phyloP scores from a whole-genome alignment of 1,140 invertebrate species.

The Drosophila tani region DNA sequence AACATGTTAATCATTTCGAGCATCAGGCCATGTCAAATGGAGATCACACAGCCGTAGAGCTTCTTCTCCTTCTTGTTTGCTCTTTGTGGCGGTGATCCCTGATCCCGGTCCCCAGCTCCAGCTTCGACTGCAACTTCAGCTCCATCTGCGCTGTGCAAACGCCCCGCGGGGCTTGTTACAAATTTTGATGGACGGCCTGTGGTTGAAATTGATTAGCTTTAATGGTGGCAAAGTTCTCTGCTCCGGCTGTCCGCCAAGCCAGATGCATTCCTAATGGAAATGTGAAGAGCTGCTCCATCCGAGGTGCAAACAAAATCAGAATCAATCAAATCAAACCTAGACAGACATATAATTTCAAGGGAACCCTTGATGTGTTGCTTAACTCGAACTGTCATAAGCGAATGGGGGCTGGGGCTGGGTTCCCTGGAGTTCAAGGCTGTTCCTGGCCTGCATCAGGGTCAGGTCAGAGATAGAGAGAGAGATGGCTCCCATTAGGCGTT shows the following conservation, averaged over 20 bases:
- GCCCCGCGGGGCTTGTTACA: conserved; percentile 78
- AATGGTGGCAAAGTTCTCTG: conserved; percentile 71
- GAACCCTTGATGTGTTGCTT: conserved; percentile 24
- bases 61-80: conserved; percentile 31
- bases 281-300: conserved; percentile 13
- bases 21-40: conserved; percentile 66
- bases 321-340: conserved; percentile 58
- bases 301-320: conserved; percentile 41
- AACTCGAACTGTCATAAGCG: conserved; percentile 40
- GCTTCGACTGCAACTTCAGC: neutral
- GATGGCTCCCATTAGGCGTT: neutral
- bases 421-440: conserved; percentile 28
- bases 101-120: neutral
- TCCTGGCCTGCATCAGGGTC: neutral
- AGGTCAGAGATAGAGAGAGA: neutral
- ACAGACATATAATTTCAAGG: conserved; percentile 57
- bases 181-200: conserved; percentile 76
- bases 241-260: conserved; percentile 6
- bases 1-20: conserved; percentile 81
- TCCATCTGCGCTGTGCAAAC: conserved; percentile 37
- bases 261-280: conserved; percentile 61
- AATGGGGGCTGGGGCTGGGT: neutral
- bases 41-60: conserved; percentile 34
- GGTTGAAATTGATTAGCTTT: conserved; percentile 81
- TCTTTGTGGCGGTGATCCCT: conserved; percentile 18